These are phyloP conservation scores for Protonemura montana DNA, from an alignment of 2,888 invertebrate species.

Conservation along the genomic window DNA sequence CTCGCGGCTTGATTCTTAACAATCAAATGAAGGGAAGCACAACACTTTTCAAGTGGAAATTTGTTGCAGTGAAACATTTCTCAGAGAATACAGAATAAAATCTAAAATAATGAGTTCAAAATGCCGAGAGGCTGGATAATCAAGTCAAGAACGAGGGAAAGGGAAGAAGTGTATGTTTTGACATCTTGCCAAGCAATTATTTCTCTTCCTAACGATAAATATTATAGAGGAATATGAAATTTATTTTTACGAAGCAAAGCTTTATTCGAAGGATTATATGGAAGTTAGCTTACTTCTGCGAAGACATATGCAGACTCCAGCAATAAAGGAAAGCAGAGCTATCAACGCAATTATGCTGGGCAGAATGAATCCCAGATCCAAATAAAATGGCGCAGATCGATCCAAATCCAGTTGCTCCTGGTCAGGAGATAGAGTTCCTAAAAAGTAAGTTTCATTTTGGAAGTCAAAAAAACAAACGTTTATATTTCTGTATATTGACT, in stretches of 20 bases:
- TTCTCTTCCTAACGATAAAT: no score
- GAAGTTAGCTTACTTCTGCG: constrained; percentile 53
- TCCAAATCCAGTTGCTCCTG: constrained; percentile 51
- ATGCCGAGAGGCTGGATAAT: no score
- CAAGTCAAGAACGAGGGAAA: no score
- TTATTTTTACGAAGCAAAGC: no score
- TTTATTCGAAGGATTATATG: neutral
- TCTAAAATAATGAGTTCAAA: constrained; percentile 3
- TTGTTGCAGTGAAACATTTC: neutral
- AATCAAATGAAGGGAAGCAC: neutral
- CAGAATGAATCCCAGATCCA: constrained; percentile 54
- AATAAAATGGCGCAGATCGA: constrained; percentile 52
- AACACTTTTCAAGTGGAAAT: neutral
- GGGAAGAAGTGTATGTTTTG: no score
- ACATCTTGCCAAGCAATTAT: no score
- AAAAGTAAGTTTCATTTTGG: no score
- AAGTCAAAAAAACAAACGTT: no score
- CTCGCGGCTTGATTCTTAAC: constrained; percentile 47
- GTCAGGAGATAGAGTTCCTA: constrained; percentile 53
- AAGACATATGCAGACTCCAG: constrained; percentile 54
- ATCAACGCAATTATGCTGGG: constrained; percentile 53
- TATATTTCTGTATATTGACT: no score
- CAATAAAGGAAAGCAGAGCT: constrained; percentile 52
- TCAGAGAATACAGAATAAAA: neutral
- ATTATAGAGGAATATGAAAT: no score